Base-by-base conservation (phyloP, 2,113 vertebrate species). In the Thamnophis sirtalis region DNA sequence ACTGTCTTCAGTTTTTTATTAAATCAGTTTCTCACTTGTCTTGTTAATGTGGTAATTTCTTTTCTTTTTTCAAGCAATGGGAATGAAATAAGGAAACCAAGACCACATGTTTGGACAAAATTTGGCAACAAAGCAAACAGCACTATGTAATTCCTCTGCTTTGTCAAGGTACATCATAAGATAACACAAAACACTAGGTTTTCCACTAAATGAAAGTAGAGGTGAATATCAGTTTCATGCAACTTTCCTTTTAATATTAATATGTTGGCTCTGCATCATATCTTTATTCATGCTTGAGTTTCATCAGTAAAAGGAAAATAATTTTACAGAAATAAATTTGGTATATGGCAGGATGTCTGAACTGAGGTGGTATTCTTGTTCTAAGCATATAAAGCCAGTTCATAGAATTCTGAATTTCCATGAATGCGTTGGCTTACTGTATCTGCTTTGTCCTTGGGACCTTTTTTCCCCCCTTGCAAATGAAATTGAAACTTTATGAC, bases 241-340 rank as follows among this genome's bases (percentile, higher is more conserved):
- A 87, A 53, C 7, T 93, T 26, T 84, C 51, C 28, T 93, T 94
- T 88, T 86, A 89, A 60, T 93, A 93, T 89, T 93, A 92, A 91
- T 92, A 56, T 4, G 22, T 93, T 92, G 26, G 3, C 33, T 96
- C 8, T 94, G 90, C 33, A 91, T 89, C 48, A 89, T 58, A 92
- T 94, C 10, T 43, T 93, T 93, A 93, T 93, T 95, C 87, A 92
- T 93, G 17, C 9, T 6, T 26, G 5, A 90, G 0, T 58, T 93
- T 88, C 63, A 94, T 51, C 50, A 80, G n/a, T 80, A 91, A 89
- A 92, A 94, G 19, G 56, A n/a, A 91, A 91, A 63, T 49, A 87
- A n/a, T 38, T 86, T 91, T 84, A 92, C 21, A 50, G 93, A 93
- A 5, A 56, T 91, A 94, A 93, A 91, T 0, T 54, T 2, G 0